Percentiles rank a stretch among this genome's conserved stretches.
Evolutionary conservation across 2,797 vertebrate genomes (phyloP).

Genomic region (Alosa sapidissima): DNA sequence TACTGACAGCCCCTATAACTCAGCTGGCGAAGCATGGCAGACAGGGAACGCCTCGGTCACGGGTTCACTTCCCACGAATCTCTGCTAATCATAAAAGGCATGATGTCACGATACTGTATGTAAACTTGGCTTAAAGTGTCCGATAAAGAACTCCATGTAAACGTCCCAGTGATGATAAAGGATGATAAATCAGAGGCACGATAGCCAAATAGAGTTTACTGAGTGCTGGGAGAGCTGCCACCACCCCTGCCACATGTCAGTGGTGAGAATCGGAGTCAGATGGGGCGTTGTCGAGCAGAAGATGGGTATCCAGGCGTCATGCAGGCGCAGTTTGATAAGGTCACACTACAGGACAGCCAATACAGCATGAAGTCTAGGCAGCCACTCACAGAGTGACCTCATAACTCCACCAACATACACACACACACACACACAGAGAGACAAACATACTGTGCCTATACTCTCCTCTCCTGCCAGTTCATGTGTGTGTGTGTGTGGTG

Average conservation of each 20-base stretch:
- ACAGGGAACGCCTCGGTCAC: not conserved
- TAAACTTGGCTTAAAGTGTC: not conserved
- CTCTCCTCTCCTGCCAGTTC: not conserved
- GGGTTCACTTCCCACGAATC: not conserved
- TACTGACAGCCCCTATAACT: not conserved
- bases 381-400: slow-evolving; percentile 28
- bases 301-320: not conserved
- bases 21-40: not conserved
- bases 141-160: not conserved
- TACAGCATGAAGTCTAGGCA: slow-evolving; percentile 35
- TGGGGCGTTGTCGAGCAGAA: not conserved
- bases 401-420: slow-evolving; percentile 12
- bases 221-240: not conserved
- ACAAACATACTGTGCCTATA: slow-evolving; percentile 31
- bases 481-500: slow-evolving; percentile 10
- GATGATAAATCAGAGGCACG: not conserved
- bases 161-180: not conserved
- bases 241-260: not conserved
- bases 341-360: slow-evolving; percentile 26
- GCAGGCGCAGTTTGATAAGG: not conserved
- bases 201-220: not conserved
- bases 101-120: not conserved
- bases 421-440: not conserved
- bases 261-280: not conserved
- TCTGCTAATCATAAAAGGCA: not conserved